Evolutionary conservation across 2,888 invertebrate species (phyloP), one percentile per base, ranked within the genome.

Genomic region (Timema cristinae): DNA sequence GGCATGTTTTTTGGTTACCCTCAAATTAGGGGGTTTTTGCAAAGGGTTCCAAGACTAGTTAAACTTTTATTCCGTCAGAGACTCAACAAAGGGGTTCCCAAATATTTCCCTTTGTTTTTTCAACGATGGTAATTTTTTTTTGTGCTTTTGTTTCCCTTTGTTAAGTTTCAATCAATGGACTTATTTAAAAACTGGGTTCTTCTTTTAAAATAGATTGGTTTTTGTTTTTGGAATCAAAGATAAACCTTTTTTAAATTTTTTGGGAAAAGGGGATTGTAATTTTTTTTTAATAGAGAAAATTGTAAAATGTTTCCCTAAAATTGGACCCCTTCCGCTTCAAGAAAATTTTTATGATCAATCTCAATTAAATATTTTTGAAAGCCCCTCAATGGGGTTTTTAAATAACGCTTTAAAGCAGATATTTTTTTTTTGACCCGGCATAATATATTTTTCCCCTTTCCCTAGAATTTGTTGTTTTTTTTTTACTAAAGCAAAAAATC

Each of bases 1-100:
- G 7, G 78, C 76, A 85, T 75, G 72, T 84, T 82, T 71, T 76
- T 80, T 71, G n/a, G 83, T 82, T 52, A 85, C n/a, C 78, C 56
- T 78, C 75, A 48, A 75, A 73, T 8, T 78, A 72, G 1, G 77
- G 69, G 50, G n/a, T n/a, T n/a, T 63, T 63, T 10, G 74, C 75
- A 50, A 75, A 54, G n/a, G 9, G 72, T 69, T 56, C 69, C 51
- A 32, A 75, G 32, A 16, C 67, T 11, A 5, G 76, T 66, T 4
- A 61, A 32, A 32, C 32, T 32, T 32, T 32, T 32, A 32, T 4
- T 32, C 4, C 32, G 4, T 32, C 32, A 32, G 32, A 32, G 32
- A 32, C 32, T 32, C 32, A 32, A 32, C 32, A 4, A 2, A 32
- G 4, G 32, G 32, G 1, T 32, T n/a, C n/a, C n/a, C 32, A 2